phyloP scores from a whole-genome alignment of 2,888 invertebrate genomes.

The Dolichomitus sp. region DNA sequence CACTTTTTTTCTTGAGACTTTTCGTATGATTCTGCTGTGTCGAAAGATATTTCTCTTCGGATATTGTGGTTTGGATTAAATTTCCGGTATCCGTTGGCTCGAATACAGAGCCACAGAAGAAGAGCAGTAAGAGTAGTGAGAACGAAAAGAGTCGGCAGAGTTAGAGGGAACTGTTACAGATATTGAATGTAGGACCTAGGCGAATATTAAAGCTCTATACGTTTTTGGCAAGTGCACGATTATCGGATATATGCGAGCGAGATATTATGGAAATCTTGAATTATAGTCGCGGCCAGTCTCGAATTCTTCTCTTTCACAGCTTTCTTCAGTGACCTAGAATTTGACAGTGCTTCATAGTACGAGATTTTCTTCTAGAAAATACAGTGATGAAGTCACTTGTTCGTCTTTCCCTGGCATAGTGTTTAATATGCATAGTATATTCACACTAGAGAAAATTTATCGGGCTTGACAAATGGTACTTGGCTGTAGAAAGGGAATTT shows the following conservation, averaged over 20 bases:
- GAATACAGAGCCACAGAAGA: background rate
- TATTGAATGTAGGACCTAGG: background rate
- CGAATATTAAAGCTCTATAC: conserved; percentile 1
- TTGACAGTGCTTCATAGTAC: background rate
- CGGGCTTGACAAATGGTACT: conserved; percentile 45
- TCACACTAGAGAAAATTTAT: conserved; percentile 4
- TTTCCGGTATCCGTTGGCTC: background rate
- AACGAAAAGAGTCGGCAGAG: background rate
- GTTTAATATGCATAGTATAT: background rate
- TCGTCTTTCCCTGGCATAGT: background rate
- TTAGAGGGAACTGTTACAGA: background rate
- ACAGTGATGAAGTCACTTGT: conserved; percentile 8
- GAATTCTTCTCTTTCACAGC: conserved; percentile 18
- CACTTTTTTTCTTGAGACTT: background rate
- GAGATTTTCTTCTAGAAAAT: conserved; percentile 2
- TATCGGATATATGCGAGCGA: conserved; percentile 51
- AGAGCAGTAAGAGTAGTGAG: background rate
- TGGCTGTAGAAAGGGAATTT: conserved; percentile 8
- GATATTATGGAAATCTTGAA: conserved; percentile 59
- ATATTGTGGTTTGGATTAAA: background rate
- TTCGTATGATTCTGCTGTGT: conserved; percentile 1
- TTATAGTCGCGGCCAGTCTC: conserved; percentile 26
- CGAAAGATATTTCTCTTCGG: background rate
- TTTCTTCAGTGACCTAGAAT: conserved; percentile 6
- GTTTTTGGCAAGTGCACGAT: conserved; percentile 48